Evolutionary conservation across 2,888 invertebrate genomes (phyloP).

Genomic region (Lamellibrachia satsuma): DNA sequence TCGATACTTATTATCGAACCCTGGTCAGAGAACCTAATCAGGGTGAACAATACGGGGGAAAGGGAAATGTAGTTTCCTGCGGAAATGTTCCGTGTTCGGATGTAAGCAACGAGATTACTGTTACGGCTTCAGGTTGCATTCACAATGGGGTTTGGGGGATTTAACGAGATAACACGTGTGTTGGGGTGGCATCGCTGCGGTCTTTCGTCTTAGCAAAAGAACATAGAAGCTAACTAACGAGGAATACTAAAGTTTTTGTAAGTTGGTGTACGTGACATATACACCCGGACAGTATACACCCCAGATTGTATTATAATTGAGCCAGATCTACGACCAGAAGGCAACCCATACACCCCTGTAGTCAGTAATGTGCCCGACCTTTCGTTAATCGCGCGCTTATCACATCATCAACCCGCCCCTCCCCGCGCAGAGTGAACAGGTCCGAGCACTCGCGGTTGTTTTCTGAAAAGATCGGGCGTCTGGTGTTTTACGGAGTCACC

Average conservation of each 20-base stretch:
- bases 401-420: conserved; percentile 17
- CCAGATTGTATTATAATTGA: background rate
- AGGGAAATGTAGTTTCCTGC: background rate
- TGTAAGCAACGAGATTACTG: background rate
- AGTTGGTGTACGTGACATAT: background rate
- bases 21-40: background rate
- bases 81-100: background rate
- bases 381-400: conserved; percentile 17
- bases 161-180: background rate
- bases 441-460: background rate
- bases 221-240: background rate
- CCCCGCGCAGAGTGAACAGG: background rate
- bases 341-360: conserved; percentile 1
- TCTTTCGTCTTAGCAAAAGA: too few relatives aligned
- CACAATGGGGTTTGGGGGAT: background rate
- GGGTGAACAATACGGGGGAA: background rate
- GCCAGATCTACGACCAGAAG: background rate
- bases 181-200: too few relatives aligned
- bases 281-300: background rate
- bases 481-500: conserved; percentile 5
- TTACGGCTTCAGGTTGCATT: background rate
- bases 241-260: background rate
- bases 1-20: background rate
- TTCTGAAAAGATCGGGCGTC: conserved; percentile 6
- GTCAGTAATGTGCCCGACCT: background rate